Conservation (phyloP, 2,113 vertebrate species). For the Dendrocopos noguchii region DNA sequence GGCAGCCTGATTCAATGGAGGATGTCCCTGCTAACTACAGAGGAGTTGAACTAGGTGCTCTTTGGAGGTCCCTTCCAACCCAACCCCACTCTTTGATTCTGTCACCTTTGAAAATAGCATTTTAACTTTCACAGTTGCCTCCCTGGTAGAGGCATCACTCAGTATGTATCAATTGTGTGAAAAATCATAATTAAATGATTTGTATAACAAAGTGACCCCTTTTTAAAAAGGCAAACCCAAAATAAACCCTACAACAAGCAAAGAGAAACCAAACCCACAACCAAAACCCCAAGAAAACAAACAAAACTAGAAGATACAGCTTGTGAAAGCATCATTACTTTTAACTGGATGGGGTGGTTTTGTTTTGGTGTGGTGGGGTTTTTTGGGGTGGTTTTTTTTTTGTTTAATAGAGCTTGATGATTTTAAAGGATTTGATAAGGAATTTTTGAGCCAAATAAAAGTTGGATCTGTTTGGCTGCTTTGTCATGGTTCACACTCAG, state of each 20-base stretch:
- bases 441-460: background rate
- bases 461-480: background rate
- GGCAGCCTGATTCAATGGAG: no score
- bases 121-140: background rate
- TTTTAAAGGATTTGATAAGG: background rate
- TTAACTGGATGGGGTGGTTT: background rate
- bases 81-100: no score
- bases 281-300: background rate
- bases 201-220: background rate
- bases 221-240: background rate
- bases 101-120: background rate
- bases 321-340: background rate
- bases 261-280: background rate
- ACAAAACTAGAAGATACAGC: background rate
- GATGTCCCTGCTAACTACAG: no score
- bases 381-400: background rate
- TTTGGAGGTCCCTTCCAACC: no score
- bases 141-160: background rate
- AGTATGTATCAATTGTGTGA: background rate
- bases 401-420: background rate
- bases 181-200: background rate
- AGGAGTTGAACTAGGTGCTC: no score
- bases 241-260: no score
- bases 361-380: no score
- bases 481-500: background rate